Base-by-base conservation (phyloP, 2,797 vertebrate genomes). In the Emys orbicularis region DNA sequence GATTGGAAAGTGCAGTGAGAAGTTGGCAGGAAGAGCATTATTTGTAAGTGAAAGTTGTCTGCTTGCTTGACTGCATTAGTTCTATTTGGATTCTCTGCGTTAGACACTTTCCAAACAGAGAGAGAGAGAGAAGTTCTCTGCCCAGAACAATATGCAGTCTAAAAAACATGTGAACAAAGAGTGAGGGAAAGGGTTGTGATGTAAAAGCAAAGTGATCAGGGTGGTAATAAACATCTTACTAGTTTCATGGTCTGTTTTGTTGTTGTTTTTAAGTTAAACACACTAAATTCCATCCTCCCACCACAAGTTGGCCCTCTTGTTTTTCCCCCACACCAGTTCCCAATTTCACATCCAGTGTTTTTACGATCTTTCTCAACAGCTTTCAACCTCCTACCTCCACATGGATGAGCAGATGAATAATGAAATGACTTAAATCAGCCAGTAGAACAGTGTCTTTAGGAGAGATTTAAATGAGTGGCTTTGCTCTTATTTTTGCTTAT, bases 111-210 rank as follows among this genome's bases (percentile, higher is more conserved):
- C 5, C 49, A 80, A 68, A 88, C 15, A 44, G 13, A 88, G 82
- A 79, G 54, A 91, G 18, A 41, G 9, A 90, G 29, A 31, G 59
- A 61, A 83, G 88, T 95, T 87, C 4, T 18, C 86, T n/a, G 25
- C 2, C 34, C 54, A 18, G 1, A 49, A 65, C 12, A 86, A 2
- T 12, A 87, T 91, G 52, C 27, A 79, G 34, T 47, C 44, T n/a
- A 85, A 76, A 34, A 18, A 81, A 29, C 79, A 49, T 54, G 18
- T 6, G 85, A 79, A 54, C 59, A 1, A 49, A 57, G 21, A 37
- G 41, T 79, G 19, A 83, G n/a, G 4, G 81, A 65, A 89, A 87
- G 2, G 16, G 86, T 80, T 23, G 8, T 0, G 0, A 15, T 83
- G 27, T 54, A 77, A 54, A 47, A 95, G 11, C 1, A 2, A 87